These are phyloP conservation scores for Eptatretus atami DNA, from an alignment of 2,797 vertebrate genomes.

Conservation along the genomic window DNA sequence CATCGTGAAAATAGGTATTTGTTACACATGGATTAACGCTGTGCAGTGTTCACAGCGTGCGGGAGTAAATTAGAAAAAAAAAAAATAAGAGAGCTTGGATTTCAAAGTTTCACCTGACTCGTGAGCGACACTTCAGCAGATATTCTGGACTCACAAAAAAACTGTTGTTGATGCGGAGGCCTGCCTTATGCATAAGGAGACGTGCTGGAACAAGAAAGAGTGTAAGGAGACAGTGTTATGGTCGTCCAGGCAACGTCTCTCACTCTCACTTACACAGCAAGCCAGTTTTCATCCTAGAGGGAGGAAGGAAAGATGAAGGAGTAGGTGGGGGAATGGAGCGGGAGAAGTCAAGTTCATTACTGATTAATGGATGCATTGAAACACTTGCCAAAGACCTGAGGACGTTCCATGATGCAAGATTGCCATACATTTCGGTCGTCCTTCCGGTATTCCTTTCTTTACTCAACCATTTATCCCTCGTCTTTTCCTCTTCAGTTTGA, in stretches of 20 bases:
- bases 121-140: not conserved
- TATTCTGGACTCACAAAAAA: slow-evolving; percentile 64
- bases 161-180: slow-evolving; percentile 41
- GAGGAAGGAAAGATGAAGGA: not conserved
- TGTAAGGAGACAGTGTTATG: slow-evolving; percentile 57
- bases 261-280: slow-evolving; percentile 83
- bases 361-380: no score
- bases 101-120: not conserved
- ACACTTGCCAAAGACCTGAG: no score
- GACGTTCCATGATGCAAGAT: no score
- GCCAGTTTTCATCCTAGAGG: slow-evolving; percentile 46
- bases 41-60: no score
- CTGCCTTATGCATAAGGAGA: slow-evolving; percentile 44
- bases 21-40: not conserved
- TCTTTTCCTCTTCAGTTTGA: no score
- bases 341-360: no score
- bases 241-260: slow-evolving; percentile 30
- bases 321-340: not conserved
- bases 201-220: slow-evolving; percentile 41
- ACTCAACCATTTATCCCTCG: no score
- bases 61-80: no score
- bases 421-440: no score
- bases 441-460: no score
- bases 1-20: not conserved
- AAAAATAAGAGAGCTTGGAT: no score